phyloP scores from a whole-genome alignment of 1,140 invertebrate genomes.

The Drosophila prosaltans region DNA sequence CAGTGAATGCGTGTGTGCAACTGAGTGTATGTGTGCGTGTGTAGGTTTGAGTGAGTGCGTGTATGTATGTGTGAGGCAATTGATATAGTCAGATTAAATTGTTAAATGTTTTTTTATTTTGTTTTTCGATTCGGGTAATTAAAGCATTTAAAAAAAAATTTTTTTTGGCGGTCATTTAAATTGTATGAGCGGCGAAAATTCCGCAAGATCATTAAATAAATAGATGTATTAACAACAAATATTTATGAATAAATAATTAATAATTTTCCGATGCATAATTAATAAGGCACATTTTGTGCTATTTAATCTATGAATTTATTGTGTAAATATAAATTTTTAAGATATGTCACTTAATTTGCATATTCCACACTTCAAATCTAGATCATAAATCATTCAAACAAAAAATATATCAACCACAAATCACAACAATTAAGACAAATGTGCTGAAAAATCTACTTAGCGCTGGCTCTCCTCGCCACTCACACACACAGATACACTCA shows the following conservation, averaged over 20 bases:
- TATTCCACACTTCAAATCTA: conserved; percentile 33
- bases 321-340: background rate
- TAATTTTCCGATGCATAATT: background rate
- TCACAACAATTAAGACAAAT: conserved; percentile 82
- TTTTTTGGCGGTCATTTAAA: conserved; percentile 49
- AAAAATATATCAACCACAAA: conserved; percentile 69
- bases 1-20: conserved; percentile 32
- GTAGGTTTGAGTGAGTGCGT: conserved; percentile 28
- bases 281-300: background rate
- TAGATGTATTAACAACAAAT: background rate
- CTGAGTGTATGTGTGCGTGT: conserved; percentile 29
- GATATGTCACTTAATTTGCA: conserved; percentile 10
- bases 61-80: conserved; percentile 63
- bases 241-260: background rate
- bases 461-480: conserved; percentile 39
- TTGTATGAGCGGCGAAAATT: conserved; percentile 17
- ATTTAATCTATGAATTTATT: background rate
- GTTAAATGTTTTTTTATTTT: conserved; percentile 81
- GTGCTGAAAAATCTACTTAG: conserved; percentile 82
- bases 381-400: conserved; percentile 74
- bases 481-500: conserved; percentile 25
- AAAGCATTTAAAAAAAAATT: conserved; percentile 63
- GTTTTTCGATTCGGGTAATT: conserved; percentile 82
- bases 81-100: conserved; percentile 83
- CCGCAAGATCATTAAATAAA: conserved; percentile 6